phyloP scores from a whole-genome alignment of 2,888 invertebrate species.

The Germaria angustata region DNA sequence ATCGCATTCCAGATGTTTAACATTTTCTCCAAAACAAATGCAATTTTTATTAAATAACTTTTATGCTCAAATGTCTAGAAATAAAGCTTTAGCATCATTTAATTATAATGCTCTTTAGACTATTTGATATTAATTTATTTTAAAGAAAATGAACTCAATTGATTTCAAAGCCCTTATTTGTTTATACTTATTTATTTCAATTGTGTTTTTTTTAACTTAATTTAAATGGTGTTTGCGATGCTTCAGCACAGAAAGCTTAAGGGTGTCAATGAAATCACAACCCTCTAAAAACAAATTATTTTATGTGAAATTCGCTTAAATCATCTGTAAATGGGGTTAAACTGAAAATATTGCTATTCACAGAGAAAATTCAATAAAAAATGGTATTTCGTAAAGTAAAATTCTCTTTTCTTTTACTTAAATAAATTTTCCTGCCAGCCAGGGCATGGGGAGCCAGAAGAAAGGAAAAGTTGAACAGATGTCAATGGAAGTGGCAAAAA shows the following conservation, averaged over 20 bases:
- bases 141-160: neutral
- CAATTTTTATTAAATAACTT: neutral
- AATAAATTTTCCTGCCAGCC: conserved; percentile 8
- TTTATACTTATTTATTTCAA: conserved; percentile 15
- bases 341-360: conserved; percentile 12
- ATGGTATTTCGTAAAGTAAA: neutral
- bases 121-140: conserved; percentile 26
- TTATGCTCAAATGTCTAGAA: neutral
- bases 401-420: conserved; percentile 21
- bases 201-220: conserved; percentile 10
- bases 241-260: neutral
- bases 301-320: conserved; percentile 48
- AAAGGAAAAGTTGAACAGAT: conserved; percentile 39
- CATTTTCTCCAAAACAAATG: neutral
- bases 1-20: neutral
- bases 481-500: conserved; percentile 17
- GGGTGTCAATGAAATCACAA: conserved; percentile 37
- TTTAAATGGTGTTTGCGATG: conserved; percentile 12
- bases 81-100: conserved; percentile 8
- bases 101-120: conserved; percentile 13
- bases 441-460: neutral
- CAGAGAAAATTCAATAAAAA: neutral
- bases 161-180: conserved; percentile 18
- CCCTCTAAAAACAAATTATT: conserved; percentile 47
- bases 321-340: conserved; percentile 56